Base-by-base conservation (phyloP, 1,140 invertebrate species). In the Hylaeus anthracinus region DNA sequence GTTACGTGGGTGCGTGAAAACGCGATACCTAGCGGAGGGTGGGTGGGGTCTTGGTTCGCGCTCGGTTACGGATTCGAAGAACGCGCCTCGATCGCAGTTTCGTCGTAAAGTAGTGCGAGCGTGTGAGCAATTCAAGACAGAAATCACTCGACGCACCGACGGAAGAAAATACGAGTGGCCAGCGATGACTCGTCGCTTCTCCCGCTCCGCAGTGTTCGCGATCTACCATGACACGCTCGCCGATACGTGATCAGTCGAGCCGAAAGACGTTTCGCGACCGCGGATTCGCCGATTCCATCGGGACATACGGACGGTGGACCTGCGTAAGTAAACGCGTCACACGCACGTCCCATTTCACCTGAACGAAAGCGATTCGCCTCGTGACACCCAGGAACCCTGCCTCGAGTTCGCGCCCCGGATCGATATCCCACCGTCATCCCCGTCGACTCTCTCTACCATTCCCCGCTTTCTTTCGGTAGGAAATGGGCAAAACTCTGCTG, bases 291-390 rank as follows among this genome's bases (percentile, higher is more conserved):
- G 37, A 58, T 53, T 0, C 8, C 41, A 39, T 12, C 51, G 51
- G 5, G 43, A 71, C 10, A 12, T 53, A 1, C 61, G 5, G 61
- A 76, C 41, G 79, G 56, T 67, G 72, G 65, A 60, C 72, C 65
- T 76, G 43, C 79, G 79, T 81, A 66, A 81, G 79, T 81, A 77
- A 26, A 81, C 64, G 0, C 51, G 45, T 48, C 45, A 48, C 2
- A 8, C 45, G 45, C 8, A 26, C 26, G 26, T 26, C 26, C 26
- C 26, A 26, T 26, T 26, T 26, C 26, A 26, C 26, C 26, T 26
- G 26, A 26, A 26, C 45, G 5, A 48, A 48, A 48, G 55, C 55
- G 26, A 26, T 26, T 26, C 26, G 26, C 26, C 26, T 26, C 26
- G 26, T 26, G 55, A 43, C 15, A 15, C 39, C 64, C 51, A 45